Conservation (phyloP, 2,113 vertebrate species). For the Geococcyx californianus region DNA sequence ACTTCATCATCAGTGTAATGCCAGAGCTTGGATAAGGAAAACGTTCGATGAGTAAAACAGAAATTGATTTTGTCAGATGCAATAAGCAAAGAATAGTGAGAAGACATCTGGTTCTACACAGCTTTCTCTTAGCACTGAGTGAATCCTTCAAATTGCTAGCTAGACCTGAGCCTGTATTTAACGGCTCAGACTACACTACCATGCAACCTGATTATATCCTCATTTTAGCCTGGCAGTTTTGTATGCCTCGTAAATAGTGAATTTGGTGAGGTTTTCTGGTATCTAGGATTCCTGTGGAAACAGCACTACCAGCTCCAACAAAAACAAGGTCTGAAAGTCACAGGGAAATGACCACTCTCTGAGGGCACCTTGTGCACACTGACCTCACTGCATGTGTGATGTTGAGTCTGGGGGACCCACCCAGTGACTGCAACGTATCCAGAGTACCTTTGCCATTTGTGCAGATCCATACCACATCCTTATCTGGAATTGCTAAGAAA, state of each 20-base stretch:
- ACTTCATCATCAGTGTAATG: not conserved
- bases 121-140: not conserved
- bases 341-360: not conserved
- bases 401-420: not conserved
- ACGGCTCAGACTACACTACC: not conserved
- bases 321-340: slow-evolving; percentile 19
- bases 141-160: not conserved
- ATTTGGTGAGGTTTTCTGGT: not conserved
- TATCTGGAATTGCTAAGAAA: not conserved
- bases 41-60: not conserved
- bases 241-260: not conserved
- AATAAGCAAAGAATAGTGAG: not conserved
- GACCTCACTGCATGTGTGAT: not conserved
- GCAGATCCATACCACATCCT: not conserved
- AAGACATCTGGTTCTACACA: not conserved
- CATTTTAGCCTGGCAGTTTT: not conserved
- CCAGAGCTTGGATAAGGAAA: not conserved
- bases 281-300: not conserved
- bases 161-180: not conserved
- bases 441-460: not conserved
- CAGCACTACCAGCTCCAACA: not conserved
- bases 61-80: not conserved
- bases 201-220: not conserved
- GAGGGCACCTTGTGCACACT: not conserved
- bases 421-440: not conserved